A percentile compares a stretch with the other conserved stretches of the same genome.
These are phyloP conservation scores for Halichoerus grypus DNA, from an alignment of 2,113 vertebrate species.

Conservation along the genomic window DNA sequence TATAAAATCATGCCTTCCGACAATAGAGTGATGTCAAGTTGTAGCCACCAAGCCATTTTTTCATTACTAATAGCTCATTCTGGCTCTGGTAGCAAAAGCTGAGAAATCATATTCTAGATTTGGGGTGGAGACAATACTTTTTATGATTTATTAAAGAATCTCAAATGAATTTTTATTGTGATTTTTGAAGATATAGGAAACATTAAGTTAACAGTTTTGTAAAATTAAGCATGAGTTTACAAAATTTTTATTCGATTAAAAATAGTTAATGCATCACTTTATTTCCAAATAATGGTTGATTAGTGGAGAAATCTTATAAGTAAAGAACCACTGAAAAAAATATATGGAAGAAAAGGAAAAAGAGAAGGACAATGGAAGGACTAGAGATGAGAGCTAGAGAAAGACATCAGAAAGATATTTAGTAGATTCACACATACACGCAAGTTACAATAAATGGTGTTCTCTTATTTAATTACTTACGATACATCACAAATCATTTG, in stretches of 20 bases:
- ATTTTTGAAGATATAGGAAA: constrained; percentile 7
- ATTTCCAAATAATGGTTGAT: constrained; percentile 4
- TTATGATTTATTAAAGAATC: not conserved
- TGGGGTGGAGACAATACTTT: not conserved
- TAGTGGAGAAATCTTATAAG: not conserved
- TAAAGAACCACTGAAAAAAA: not conserved
- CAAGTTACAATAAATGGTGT: not conserved
- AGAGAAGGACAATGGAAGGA: not conserved
- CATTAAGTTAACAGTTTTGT: not conserved
- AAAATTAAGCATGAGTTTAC: not conserved
- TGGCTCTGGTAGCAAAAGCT: not conserved
- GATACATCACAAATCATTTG: not conserved
- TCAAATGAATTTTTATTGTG: not conserved
- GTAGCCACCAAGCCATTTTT: not conserved
- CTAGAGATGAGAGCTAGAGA: not conserved
- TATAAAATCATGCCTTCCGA: not conserved
- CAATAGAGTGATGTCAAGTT: not conserved
- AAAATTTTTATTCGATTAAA: not conserved
- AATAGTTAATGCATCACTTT: not conserved
- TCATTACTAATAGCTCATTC: not conserved
- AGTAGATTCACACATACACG: not conserved
- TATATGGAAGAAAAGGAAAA: not conserved
- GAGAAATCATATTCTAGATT: not conserved
- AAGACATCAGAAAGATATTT: not conserved
- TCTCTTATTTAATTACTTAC: not conserved